Base-by-base conservation (phyloP, 2,113 vertebrate species). In the Passerina amoena region DNA sequence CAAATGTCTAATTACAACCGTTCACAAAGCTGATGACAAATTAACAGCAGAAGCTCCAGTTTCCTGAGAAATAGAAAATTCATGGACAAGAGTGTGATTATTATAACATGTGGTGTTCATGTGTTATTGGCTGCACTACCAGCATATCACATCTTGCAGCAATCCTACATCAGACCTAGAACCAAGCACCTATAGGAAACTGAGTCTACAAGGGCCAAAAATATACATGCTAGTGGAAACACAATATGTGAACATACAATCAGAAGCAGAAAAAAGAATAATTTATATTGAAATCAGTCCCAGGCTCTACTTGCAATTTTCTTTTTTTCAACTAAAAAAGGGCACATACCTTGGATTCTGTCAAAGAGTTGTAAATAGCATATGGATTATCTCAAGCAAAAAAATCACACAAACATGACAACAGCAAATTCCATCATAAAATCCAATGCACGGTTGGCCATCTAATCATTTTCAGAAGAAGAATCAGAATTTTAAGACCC, bases 1-100 rank as follows among this genome's bases (percentile, higher is more conserved):
- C 77, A 94, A 86, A 66, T 54, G 38, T 30, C 15, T 61, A 59
- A 87, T 71, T 73, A 71, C 38, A 88, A 23, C 33, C 30, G 81
- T 51, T 95, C 56, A 75, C 47, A 91, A 78, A 82, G 47, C 51
- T 91, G 75, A 85, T 77, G 38, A 19, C 28, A 57, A 93, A 76
- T 6, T 22, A 82, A 28, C 50, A 91, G 59, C 72, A 90, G 30
- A 57, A 59, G 51, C 27, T 73, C 33, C 35, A 66, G 38, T 27
- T 70, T 37, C 38, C 42, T 64, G 35, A 47, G 63, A 77, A 91
- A 68, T 6, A 73, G 42, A 70, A 72, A 61, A 66, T 48, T 83
- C 35, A 61, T 31, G 50, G 56, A 63, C 37, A 63, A 73, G 27
- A 70, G 86, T 27, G 18, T 44, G 61, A 72, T 78, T 64, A 59